Conservation (phyloP, 2,888 invertebrate species). For the Aphrophora alni region DNA sequence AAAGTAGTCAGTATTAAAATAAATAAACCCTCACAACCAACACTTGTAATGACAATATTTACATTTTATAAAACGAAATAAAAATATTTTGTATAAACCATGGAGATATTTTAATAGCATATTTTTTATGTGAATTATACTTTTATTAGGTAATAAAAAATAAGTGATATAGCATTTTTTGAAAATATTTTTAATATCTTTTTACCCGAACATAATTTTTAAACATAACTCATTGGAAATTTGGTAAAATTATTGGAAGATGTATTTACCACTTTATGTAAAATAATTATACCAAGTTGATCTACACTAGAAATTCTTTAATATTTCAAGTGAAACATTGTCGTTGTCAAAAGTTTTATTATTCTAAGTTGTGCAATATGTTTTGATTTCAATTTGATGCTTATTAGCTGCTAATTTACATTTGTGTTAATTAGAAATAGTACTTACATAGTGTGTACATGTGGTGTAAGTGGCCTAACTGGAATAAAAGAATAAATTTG, state of each 20-base stretch:
- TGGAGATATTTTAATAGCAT: constrained; percentile 3
- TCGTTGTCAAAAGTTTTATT: not conserved
- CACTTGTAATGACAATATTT: not conserved
- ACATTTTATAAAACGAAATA: not conserved
- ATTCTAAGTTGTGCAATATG: not conserved
- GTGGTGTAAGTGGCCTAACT: not conserved
- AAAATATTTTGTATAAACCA: not conserved
- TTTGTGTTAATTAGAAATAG: not conserved
- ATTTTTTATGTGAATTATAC: not conserved
- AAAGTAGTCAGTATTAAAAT: not conserved
- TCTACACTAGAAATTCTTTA: not conserved
- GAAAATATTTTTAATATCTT: not conserved
- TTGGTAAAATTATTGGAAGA: not conserved
- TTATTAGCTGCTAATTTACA: not conserved
- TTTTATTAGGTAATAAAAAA: not conserved
- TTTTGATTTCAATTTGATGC: not conserved
- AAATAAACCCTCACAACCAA: not conserved
- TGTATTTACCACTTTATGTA: not conserved
- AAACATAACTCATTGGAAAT: not conserved
- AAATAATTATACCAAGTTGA: not conserved
- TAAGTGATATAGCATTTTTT: not conserved
- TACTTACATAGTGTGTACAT: not conserved
- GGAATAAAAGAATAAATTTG: not conserved
- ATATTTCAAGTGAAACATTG: not conserved
- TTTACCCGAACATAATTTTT: not conserved